phyloP scores from a whole-genome alignment of 1,140 invertebrate species.

The Papilio glaucus region DNA sequence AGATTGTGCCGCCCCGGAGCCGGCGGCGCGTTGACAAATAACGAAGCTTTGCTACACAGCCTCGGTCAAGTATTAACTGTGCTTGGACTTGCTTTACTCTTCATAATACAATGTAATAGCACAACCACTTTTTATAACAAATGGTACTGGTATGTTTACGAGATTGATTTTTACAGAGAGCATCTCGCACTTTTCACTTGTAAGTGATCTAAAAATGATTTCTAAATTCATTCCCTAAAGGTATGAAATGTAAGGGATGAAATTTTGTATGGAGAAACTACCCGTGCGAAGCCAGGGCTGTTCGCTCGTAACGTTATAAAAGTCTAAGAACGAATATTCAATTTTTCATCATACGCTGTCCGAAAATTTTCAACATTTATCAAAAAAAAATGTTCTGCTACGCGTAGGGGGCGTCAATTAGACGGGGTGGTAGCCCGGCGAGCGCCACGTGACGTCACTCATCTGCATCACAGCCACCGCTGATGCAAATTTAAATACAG shows the following conservation, averaged over 20 bases:
- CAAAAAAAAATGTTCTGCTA: conserved; percentile 15
- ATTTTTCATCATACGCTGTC: conserved; percentile 5
- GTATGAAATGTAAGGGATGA: too few species aligned
- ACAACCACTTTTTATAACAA: conserved; percentile 9
- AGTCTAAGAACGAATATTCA: too few species aligned
- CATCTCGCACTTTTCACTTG: background rate
- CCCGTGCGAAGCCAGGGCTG: too few species aligned
- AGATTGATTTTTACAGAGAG: too few species aligned
- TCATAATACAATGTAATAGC: conserved; percentile 28
- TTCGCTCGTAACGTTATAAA: too few species aligned
- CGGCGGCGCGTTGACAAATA: conserved; percentile 73
- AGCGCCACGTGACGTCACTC: conserved; percentile 74
- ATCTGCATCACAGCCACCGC: conserved; percentile 71
- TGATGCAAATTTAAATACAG: conserved; percentile 79
- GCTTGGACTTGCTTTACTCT: conserved; percentile 37
- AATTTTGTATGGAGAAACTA: too few species aligned
- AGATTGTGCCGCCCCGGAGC: conserved; percentile 67
- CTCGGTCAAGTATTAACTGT: conserved; percentile 49
- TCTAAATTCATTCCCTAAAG: too few species aligned
- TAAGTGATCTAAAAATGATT: too few species aligned
- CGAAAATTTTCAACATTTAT: conserved; percentile 26
- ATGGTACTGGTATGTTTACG: background rate
- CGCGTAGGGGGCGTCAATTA: conserved; percentile 62
- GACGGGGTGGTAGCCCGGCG: conserved; percentile 40
- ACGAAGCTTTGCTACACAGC: conserved; percentile 52